Evolutionary conservation across 2,888 invertebrate genomes (phyloP).

Genomic region (Adineta ricciae): DNA sequence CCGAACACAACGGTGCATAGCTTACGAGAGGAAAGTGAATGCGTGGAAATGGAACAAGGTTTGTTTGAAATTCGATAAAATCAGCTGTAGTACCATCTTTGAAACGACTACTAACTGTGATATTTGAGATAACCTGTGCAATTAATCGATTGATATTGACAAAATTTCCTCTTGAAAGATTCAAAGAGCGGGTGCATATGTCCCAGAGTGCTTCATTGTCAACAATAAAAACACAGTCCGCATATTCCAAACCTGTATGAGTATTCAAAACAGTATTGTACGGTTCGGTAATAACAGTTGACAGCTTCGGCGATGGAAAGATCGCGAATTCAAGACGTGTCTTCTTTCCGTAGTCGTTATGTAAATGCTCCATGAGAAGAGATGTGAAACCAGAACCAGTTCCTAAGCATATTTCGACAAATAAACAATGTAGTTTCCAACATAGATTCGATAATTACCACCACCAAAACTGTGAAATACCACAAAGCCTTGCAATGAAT

Average conservation of each 20-base stretch:
- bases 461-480: conserved; percentile 34
- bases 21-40: conserved; percentile 35
- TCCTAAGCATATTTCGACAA: neutral
- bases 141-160: conserved; percentile 34
- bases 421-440: too few relatives aligned
- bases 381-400: conserved; percentile 35
- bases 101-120: conserved; percentile 27
- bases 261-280: conserved; percentile 34
- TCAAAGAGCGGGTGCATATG: conserved; percentile 23
- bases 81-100: conserved; percentile 18
- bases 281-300: conserved; percentile 34
- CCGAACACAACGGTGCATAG: conserved; percentile 30
- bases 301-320: conserved; percentile 23
- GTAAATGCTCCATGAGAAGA: conserved; percentile 26
- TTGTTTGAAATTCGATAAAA: conserved; percentile 34
- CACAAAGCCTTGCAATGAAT: conserved; percentile 34
- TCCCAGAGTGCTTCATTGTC: conserved; percentile 35
- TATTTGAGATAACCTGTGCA: conserved; percentile 31
- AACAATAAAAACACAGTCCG: conserved; percentile 33
- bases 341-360: conserved; percentile 29
- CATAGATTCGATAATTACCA: neutral
- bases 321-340: conserved; percentile 27
- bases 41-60: conserved; percentile 35
- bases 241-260: conserved; percentile 30
- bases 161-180: conserved; percentile 31